Percentiles rank a stretch among this genome's conserved stretches.
These are phyloP conservation scores for Chymomyza fuscimana DNA, from an alignment of 2,888 invertebrate genomes.

Conservation along the genomic window DNA sequence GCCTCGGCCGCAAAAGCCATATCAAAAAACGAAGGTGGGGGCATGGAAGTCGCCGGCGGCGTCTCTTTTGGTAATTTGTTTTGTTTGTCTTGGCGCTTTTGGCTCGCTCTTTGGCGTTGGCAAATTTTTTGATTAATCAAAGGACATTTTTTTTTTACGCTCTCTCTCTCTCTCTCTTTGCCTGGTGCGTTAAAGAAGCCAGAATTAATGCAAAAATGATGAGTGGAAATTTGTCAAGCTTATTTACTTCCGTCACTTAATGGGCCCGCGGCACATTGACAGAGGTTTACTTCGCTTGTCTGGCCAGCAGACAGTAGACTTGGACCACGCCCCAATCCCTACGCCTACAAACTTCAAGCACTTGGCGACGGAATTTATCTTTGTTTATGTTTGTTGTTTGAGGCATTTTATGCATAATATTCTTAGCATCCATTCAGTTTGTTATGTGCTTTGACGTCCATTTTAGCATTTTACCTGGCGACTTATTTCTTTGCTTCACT, in stretches of 20 bases:
- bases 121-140: slow-evolving; percentile 75
- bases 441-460: slow-evolving; percentile 35
- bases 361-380: slow-evolving; percentile 54
- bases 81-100: slow-evolving; percentile 52
- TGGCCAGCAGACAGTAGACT: not conserved
- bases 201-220: slow-evolving; percentile 78
- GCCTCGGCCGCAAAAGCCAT: slow-evolving; percentile 49
- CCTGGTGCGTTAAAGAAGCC: slow-evolving; percentile 66
- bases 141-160: slow-evolving; percentile 61
- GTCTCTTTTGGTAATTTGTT: slow-evolving; percentile 73
- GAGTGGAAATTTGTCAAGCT: slow-evolving; percentile 78
- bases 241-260: slow-evolving; percentile 76
- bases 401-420: slow-evolving; percentile 67
- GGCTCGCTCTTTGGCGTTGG: slow-evolving; percentile 31
- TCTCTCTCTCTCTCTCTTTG: slow-evolving; percentile 17
- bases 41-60: slow-evolving; percentile 52
- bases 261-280: slow-evolving; percentile 65
- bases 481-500: slow-evolving; percentile 14
- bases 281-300: slow-evolving; percentile 33
- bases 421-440: slow-evolving; percentile 33
- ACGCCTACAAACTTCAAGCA: not conserved
- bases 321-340: not conserved
- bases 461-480: slow-evolving; percentile 63
- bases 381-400: slow-evolving; percentile 52
- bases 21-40: slow-evolving; percentile 14